Conservation (phyloP, 2,113 vertebrate species). For the Elachura formosa region DNA sequence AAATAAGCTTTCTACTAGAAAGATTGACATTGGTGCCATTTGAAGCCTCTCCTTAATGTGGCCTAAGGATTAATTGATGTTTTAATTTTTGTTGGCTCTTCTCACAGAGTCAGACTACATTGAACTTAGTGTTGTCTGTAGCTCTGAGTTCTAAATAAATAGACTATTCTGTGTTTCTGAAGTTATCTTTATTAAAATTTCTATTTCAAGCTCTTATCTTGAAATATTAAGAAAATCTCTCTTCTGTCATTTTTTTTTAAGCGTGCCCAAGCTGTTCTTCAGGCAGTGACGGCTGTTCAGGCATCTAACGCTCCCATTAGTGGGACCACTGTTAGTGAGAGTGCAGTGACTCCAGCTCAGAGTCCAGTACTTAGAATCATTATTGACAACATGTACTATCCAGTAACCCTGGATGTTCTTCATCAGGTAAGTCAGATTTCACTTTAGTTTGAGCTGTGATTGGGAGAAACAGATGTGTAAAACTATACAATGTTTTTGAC, state of each 20-base stretch:
- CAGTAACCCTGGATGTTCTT: constrained; percentile 95
- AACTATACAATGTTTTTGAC: constrained; percentile 50
- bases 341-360: constrained; percentile 84
- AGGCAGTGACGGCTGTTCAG: constrained; percentile 88
- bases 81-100: background rate
- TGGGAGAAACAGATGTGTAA: background rate
- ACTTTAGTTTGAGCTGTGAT: background rate
- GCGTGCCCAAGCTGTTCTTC: constrained; percentile 88
- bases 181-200: background rate
- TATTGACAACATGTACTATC: constrained; percentile 99
- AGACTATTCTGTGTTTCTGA: background rate
- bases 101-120: background rate
- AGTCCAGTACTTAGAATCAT: constrained; percentile 97
- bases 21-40: background rate
- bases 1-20: background rate
- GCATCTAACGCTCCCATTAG: constrained; percentile 85
- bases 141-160: background rate
- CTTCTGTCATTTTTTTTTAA: constrained; percentile 15
- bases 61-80: background rate
- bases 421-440: constrained; percentile 83
- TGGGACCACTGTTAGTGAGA: constrained; percentile 84
- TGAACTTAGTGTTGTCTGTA: background rate
- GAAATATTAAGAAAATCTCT: background rate
- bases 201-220: background rate
- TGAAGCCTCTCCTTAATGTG: background rate